These are phyloP conservation scores for Sesamia nonagrioides DNA, from an alignment of 1,140 invertebrate genomes.

Conservation along the genomic window DNA sequence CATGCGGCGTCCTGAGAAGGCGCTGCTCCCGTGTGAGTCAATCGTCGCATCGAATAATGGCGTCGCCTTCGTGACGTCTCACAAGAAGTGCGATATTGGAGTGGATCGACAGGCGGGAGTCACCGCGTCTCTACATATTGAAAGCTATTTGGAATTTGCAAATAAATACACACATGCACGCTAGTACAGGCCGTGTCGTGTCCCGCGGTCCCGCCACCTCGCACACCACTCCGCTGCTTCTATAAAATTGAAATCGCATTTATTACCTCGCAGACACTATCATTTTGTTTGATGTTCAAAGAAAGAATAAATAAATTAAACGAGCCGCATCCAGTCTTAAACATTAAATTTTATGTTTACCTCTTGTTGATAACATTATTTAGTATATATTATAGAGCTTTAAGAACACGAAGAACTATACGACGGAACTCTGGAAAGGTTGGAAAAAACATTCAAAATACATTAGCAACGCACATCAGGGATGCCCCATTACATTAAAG, in stretches of 20 bases:
- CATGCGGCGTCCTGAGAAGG: slow-evolving; percentile 68
- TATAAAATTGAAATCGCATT: slow-evolving; percentile 85
- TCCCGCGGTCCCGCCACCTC: slow-evolving; percentile 67
- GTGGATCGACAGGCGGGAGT: slow-evolving; percentile 81
- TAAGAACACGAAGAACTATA: slow-evolving; percentile 35
- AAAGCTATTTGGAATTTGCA: slow-evolving; percentile 86
- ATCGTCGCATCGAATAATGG: slow-evolving; percentile 76
- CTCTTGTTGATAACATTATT: slow-evolving; percentile 11
- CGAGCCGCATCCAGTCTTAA: slow-evolving; percentile 16
- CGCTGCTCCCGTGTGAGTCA: slow-evolving; percentile 69
- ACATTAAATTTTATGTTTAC: slow-evolving; percentile 35
- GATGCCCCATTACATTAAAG: slow-evolving; percentile 42
- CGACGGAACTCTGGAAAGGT: slow-evolving; percentile 42
- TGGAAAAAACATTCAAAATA: slow-evolving; percentile 63
- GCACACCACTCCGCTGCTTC: slow-evolving; percentile 73
- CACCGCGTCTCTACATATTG: slow-evolving; percentile 84
- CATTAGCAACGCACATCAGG: slow-evolving; percentile 68
- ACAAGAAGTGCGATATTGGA: slow-evolving; percentile 80
- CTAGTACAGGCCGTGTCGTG: slow-evolving; percentile 56
- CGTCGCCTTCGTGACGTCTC: slow-evolving; percentile 74
- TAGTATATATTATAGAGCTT: slow-evolving; percentile 27
- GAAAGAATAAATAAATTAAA: slow-evolving; percentile 41
- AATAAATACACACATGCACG: slow-evolving; percentile 84
- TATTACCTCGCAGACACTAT: slow-evolving; percentile 69
- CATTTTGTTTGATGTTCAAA: slow-evolving; percentile 72